Evolutionary conservation across 2,888 invertebrate species (phyloP), one percentile per base, ranked within the genome.

Genomic region (Eustalomyia histrio): DNA sequence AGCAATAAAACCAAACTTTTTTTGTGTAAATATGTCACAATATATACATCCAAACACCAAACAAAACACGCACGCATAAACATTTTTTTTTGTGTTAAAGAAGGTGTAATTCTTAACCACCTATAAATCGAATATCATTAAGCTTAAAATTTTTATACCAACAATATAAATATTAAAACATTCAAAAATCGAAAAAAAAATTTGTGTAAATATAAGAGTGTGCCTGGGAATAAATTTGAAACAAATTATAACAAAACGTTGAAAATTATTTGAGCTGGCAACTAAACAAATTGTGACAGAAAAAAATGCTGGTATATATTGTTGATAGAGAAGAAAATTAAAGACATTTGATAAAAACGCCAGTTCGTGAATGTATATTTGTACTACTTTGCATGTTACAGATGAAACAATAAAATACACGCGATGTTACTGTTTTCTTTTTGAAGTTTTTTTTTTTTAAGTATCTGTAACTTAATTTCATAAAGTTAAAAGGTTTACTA

Each of bases 211-310:
- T 29, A 29, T 29, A 29, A 29, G 29, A 2, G 24, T 24, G 5
- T 47, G 43, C 6, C 14, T n/a, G 43, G 1, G n/a, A 47, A 14
- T 47, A 47, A 6, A n/a, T 14, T n/a, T 47, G 6, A 47, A 47
- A 47, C n/a, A 47, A n/a, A n/a, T 14, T 47, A 47, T n/a, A n/a
- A 47, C 17, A 61, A 60, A 33, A 9, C 9, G 24, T 61, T 35
- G 17, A 33, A n/a, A 6, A 14, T 35, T 33, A 33, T 50, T 69
- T 29, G 58, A 21, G 21, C 57, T 69, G 64, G 74, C 50, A 58
- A 52, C 61, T 76, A 69, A 63, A 69, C 68, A 69, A 55, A 63
- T 58, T 39, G 17, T 35, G 24, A 16, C 35, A 74, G 39, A 47
- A 64, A 6, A 39, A 72, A 72, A 17, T 4, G 14, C 18, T 53